Conservation (phyloP, 2,113 vertebrate species). For the Tetrax tetrax region DNA sequence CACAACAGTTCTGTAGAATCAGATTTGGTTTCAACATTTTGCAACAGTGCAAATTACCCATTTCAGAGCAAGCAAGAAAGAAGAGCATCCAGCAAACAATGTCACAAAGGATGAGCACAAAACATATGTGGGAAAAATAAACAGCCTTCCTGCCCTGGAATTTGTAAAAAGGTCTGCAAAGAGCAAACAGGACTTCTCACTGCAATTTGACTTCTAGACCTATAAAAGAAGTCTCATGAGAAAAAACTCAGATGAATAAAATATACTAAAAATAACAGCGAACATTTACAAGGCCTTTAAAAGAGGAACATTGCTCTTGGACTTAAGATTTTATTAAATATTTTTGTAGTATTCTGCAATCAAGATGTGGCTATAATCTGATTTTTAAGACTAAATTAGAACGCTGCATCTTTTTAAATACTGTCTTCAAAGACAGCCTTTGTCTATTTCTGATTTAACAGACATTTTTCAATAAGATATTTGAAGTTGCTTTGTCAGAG, state of each 20-base stretch:
- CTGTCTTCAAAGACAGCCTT: not conserved
- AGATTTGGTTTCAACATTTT: slow-evolving; percentile 70
- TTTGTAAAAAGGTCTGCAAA: slow-evolving; percentile 84
- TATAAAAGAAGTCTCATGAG: slow-evolving; percentile 71
- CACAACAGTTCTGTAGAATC: slow-evolving; percentile 34
- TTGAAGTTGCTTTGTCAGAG: not conserved
- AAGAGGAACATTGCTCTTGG: not conserved
- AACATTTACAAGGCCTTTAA: not conserved
- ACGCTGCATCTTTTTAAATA: not conserved
- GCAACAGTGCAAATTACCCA: slow-evolving; percentile 75
- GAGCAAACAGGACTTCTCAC: slow-evolving; percentile 75
- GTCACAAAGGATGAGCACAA: slow-evolving; percentile 88
- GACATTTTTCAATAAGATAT: not conserved
- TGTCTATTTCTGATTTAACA: not conserved
- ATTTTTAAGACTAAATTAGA: not conserved
- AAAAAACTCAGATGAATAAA: slow-evolving; percentile 45
- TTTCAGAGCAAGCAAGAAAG: slow-evolving; percentile 70
- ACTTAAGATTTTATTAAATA: not conserved
- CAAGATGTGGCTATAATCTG: not conserved
- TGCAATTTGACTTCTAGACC: slow-evolving; percentile 72
- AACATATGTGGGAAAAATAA: slow-evolving; percentile 99
- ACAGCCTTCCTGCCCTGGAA: slow-evolving; percentile 90
- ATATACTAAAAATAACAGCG: not conserved
- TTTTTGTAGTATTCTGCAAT: not conserved
- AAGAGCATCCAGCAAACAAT: slow-evolving; percentile 83